Conservation (phyloP, 2,113 vertebrate species). For the Dicrurus megarhynchus region DNA sequence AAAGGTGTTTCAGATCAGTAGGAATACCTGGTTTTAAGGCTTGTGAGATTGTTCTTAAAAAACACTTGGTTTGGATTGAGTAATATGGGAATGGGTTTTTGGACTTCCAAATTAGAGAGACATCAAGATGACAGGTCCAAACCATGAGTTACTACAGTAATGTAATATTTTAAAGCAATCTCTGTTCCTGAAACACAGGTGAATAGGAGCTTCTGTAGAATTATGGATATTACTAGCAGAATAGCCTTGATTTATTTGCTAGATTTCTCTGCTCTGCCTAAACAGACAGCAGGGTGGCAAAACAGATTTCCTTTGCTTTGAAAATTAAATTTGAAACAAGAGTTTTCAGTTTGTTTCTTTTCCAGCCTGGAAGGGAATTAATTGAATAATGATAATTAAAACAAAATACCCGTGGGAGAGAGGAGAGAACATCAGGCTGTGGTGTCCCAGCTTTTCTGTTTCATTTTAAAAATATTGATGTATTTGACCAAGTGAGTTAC, state of each 20-base stretch:
- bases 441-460: background rate
- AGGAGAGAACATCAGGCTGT: background rate
- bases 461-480: background rate
- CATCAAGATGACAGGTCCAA: conserved; percentile 18
- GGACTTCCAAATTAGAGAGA: background rate
- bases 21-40: conserved; percentile 5
- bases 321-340: background rate
- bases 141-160: conserved; percentile 2
- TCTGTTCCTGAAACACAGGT: background rate
- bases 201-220: background rate
- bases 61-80: background rate
- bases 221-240: background rate
- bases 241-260: background rate
- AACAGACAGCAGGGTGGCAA: background rate
- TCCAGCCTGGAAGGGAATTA: background rate
- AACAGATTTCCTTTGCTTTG: background rate
- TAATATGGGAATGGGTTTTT: conserved; percentile 35
- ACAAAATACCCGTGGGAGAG: background rate
- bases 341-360: background rate
- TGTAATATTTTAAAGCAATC: conserved; percentile 17
- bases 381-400: background rate
- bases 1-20: background rate
- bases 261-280: background rate
- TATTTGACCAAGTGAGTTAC: background rate
- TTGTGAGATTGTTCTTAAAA: conserved; percentile 14